Percentiles rank a stretch among this genome's conserved stretches.
These are phyloP conservation scores for Folsomia manolachei DNA, from an alignment of 2,888 invertebrate genomes.

Conservation along the genomic window DNA sequence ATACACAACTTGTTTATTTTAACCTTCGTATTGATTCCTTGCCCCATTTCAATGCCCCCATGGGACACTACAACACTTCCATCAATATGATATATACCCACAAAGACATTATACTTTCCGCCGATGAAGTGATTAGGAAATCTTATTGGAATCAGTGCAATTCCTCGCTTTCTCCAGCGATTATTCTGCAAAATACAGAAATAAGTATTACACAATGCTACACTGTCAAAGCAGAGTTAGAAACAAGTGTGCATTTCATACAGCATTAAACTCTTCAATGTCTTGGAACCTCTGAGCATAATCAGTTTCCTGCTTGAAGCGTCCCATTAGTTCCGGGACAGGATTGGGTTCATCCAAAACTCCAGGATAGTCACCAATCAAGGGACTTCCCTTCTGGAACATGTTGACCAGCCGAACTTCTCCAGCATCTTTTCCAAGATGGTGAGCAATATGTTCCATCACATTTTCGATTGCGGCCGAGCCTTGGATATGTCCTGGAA, in stretches of 20 bases:
- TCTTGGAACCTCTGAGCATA: neutral
- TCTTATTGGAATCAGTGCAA: constrained; percentile 60
- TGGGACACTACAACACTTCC: constrained; percentile 30
- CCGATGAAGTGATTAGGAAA: constrained; percentile 60
- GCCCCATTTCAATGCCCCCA: constrained; percentile 57
- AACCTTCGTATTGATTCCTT: constrained; percentile 58
- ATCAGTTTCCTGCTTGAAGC: neutral
- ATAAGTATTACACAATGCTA: too few species aligned
- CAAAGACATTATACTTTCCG: constrained; percentile 59
- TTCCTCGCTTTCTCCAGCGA: constrained; percentile 60
- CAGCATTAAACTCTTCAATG: neutral
- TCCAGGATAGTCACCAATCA: neutral
- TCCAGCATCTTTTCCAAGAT: neutral
- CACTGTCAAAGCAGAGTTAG: too few species aligned
- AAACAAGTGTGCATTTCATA: too few species aligned
- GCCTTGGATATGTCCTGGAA: neutral
- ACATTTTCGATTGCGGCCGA: neutral
- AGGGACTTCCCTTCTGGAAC: neutral
- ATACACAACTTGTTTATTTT: too few species aligned
- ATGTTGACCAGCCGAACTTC: neutral
- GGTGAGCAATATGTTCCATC: neutral
- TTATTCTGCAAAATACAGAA: neutral
- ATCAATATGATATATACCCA: constrained; percentile 32
- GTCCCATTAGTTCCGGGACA: neutral
- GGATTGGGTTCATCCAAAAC: neutral